These are phyloP conservation scores for Mastomys natalensis DNA, from an alignment of 2,113 vertebrate genomes.

Conservation along the genomic window DNA sequence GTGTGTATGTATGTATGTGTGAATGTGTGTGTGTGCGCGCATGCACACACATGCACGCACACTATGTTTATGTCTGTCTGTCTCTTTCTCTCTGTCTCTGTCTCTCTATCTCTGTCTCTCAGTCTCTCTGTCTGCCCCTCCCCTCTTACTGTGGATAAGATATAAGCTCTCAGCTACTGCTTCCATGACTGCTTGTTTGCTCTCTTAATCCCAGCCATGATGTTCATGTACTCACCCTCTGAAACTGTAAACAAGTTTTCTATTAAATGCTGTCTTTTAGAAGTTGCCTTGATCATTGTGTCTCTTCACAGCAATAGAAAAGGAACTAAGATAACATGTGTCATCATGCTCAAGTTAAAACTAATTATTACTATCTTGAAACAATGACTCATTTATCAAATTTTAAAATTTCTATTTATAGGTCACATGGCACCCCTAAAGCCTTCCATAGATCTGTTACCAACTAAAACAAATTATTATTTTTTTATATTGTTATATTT, in stretches of 20 bases:
- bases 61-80: too few relatives aligned
- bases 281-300: not conserved
- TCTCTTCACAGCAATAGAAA: not conserved
- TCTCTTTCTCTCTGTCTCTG: too few relatives aligned
- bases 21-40: too few relatives aligned
- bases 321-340: not conserved
- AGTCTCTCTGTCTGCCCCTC: too few relatives aligned
- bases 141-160: not conserved
- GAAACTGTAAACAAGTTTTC: not conserved
- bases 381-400: slow-evolving; percentile 9
- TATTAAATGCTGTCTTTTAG: not conserved
- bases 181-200: not conserved
- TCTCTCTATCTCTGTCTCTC: too few relatives aligned
- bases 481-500: too few relatives aligned
- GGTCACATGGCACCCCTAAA: slow-evolving; percentile 34
- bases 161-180: not conserved
- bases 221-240: not conserved
- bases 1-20: too few relatives aligned
- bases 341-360: not conserved
- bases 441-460: slow-evolving; percentile 25
- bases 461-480: not conserved
- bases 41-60: too few relatives aligned
- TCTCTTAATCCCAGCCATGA: not conserved
- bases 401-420: slow-evolving; percentile 59
- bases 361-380: slow-evolving; percentile 27